Conservation (phyloP, 2,797 vertebrate genomes). For the Antennarius maculatus region DNA sequence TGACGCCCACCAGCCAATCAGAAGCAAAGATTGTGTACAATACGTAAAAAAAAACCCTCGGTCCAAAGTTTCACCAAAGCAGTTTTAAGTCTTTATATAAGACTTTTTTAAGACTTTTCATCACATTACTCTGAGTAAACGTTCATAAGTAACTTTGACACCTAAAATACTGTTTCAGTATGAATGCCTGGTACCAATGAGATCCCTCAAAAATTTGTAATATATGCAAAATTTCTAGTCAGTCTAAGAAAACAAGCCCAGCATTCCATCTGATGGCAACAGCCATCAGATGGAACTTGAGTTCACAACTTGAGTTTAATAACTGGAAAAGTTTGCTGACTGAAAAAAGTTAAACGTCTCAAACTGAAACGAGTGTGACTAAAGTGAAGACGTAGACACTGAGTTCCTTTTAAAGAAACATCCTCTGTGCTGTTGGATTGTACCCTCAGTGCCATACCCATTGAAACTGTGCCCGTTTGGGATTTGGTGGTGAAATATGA, state of each 20-base stretch:
- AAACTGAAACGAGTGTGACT: constrained; percentile 2
- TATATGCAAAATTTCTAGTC: constrained; percentile 17
- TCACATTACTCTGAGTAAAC: background rate
- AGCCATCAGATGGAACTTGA: background rate
- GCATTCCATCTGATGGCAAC: constrained; percentile 12
- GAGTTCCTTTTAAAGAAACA: constrained; percentile 19
- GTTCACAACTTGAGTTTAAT: constrained; percentile 24
- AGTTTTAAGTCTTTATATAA: background rate
- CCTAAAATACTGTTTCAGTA: background rate
- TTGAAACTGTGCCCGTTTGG: constrained; percentile 6
- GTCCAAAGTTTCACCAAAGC: background rate
- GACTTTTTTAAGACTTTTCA: too few relatives aligned
- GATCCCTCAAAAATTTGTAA: constrained; percentile 5
- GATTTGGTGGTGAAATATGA: constrained; percentile 30
- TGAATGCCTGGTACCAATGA: background rate
- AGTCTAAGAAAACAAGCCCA: constrained; percentile 30
- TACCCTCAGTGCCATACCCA: constrained; percentile 2
- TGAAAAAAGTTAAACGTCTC: background rate
- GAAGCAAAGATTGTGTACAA: background rate
- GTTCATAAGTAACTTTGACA: background rate
- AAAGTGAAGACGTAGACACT: constrained; percentile 9
- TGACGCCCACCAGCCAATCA: background rate
- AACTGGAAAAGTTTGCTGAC: background rate
- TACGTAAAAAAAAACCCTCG: background rate
- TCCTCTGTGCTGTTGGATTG: background rate